Base-by-base conservation (phyloP, 2,797 vertebrate genomes). In the Setipinna tenuifilis region DNA sequence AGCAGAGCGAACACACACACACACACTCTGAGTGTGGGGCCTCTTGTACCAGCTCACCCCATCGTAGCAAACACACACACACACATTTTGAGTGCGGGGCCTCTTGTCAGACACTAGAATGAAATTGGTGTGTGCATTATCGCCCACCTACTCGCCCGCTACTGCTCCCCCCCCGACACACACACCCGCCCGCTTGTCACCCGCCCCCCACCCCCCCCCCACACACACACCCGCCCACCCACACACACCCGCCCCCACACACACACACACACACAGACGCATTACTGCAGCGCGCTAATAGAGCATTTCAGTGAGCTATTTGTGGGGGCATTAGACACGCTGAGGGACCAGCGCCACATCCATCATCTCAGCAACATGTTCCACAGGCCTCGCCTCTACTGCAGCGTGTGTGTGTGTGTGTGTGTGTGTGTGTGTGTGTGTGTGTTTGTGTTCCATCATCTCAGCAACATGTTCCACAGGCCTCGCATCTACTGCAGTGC, bases 281-380 rank as follows among this genome's bases (percentile, higher is more conserved):
- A 65, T 83, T 82, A 83, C 68, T 57, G 88, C 58, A 78, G 84
- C 87, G 85, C 86, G 89, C 88, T 91, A 92, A 92, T 90, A 88
- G 90, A 84, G 86, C 87, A 89, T 90, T 90, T 89, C 88, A 89
- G 82, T 89, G 86, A 87, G 88, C 89, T 89, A 89, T 92, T 89
- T 91, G 86, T 89, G 86, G 89, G 88, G 86, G 88, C 87, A 92
- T 86, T 88, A 90, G 86, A 86, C 91, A 88, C 90, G 89, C 86
- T 82, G 31, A 83, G 87, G 89, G 85, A 87, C 87, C 84, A 89
- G 58, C 84, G 86, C 82, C 83, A 83, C 88, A 90, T 90, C 85
- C 86, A 89, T 89, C 89, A 90, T 88, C 88, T 81, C 83, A 86
- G 83, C 83, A 83, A 54, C 81, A 82, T 48, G 78, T 75, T 81